Base-by-base conservation (phyloP, 1,140 invertebrate species). In the Penaeus indicus region DNA sequence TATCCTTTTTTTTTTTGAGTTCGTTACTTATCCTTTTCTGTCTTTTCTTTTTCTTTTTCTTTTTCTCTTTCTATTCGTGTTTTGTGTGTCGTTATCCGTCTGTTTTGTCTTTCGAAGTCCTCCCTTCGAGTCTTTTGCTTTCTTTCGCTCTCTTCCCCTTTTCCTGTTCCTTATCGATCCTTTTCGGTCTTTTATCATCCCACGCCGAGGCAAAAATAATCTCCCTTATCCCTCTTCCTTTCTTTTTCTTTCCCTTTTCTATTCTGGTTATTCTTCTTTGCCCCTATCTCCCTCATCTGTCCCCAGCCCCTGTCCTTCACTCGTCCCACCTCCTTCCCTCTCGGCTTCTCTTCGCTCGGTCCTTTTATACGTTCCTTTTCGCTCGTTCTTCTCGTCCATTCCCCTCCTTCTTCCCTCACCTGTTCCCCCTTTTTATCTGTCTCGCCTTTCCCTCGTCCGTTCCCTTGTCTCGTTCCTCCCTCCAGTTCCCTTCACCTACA, bases 211-310 rank as follows among this genome's bases (percentile, higher is more conserved):
- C n/a, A n/a, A n/a, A 38, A 21, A 10, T 21, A 21, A 32, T 47
- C 47, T 78, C 16, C 27, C 75, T 38, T 47, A 38, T 47, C 75
- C 47, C 27, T 32, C 25, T 18, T 77, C 72, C 42, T 38, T 38
- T 77, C 72, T 77, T 38, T 25, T 38, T 77, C 72, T 77, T 25
- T 25, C 72, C 25, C 72, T 77, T 38, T 77, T 38, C 25, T 38
- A 5, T 5, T 77, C n/a, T 13, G n/a, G 22, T 54, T 79, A 42
- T 27, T 42, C 25, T 79, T n/a, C 60, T 54, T 79, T 79, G 3
- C 21, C 32, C 38, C 25, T 16, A 75, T 25, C 27, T 77, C 13
- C 47, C 21, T 10, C 47, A 21, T 19, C 7, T 77, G 3, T 77
- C 47, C n/a, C 72, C 47, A 7, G 22, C 3, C 47, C 42, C 72